Conservation (phyloP, 2,113 vertebrate species). For the Gavia stellata region DNA sequence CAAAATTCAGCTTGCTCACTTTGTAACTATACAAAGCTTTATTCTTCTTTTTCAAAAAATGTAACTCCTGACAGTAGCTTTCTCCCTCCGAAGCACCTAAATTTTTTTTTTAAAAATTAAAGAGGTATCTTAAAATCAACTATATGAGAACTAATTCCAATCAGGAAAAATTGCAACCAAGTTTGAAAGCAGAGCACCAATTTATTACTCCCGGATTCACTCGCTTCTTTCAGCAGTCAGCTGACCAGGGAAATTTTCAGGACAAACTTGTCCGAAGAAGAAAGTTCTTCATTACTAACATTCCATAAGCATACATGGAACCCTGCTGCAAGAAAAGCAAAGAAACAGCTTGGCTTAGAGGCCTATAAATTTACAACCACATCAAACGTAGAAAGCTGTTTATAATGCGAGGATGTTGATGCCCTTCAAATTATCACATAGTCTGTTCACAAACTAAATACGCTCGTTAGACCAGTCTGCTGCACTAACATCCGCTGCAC, state of each 20-base stretch:
- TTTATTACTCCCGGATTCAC: background rate
- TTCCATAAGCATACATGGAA: background rate
- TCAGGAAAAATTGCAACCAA: background rate
- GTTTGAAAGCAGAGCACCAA: background rate
- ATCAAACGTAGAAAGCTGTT: background rate
- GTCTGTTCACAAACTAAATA: background rate
- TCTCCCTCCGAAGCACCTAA: background rate
- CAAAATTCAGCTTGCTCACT: background rate
- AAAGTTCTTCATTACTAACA: background rate
- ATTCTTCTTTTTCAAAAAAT: background rate
- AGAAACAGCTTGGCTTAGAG: background rate
- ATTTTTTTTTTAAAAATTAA: background rate
- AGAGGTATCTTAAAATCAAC: background rate
- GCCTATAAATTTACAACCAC: background rate
- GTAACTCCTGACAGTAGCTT: accelerated
- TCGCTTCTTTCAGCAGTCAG: background rate
- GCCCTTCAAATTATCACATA: background rate
- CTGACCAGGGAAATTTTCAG: background rate
- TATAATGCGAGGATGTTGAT: background rate
- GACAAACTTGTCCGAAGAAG: background rate
- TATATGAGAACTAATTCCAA: background rate
- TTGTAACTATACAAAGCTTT: background rate
- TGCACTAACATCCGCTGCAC: background rate
- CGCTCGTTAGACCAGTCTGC: background rate
- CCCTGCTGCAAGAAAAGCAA: background rate